A percentile compares a stretch with the other conserved stretches of the same genome.
These are phyloP conservation scores for Acipenser oxyrinchus DNA, from an alignment of 2,797 vertebrate species.

Conservation along the genomic window DNA sequence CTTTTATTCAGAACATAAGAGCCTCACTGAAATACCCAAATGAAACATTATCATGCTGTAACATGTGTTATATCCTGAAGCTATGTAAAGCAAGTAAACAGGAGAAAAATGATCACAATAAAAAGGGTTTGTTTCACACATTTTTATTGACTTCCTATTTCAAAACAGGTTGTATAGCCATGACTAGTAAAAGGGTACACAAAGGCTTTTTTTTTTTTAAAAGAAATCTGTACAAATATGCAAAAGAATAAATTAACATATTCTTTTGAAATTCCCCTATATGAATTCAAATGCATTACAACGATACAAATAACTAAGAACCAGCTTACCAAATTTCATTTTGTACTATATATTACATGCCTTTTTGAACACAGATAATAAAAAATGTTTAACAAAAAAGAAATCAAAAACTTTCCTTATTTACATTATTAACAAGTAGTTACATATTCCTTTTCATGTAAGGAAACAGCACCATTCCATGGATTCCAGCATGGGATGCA, in stretches of 20 bases:
- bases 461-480: constrained; percentile 62
- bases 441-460: constrained; percentile 38
- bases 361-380: constrained; percentile 61
- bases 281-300: constrained; percentile 64
- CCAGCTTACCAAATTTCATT: constrained; percentile 84
- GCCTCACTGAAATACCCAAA: no score
- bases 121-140: not conserved
- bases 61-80: no score
- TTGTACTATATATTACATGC: constrained; percentile 90
- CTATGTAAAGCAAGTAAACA: no score
- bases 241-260: constrained; percentile 10
- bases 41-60: no score
- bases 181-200: not conserved
- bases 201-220: not conserved
- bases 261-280: constrained; percentile 33
- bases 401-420: constrained; percentile 75
- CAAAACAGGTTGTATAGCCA: not conserved
- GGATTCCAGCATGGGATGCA: constrained; percentile 67
- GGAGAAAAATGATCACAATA: no score
- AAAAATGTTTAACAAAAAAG: constrained; percentile 48
- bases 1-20: no score
- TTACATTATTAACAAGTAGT: constrained; percentile 80
- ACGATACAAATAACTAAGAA: constrained; percentile 91
- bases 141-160: constrained; percentile 4
- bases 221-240: constrained; percentile 1